Percentiles rank a stretch among this genome's conserved stretches.
These are phyloP conservation scores for Pheosia gnoma DNA, from an alignment of 2,888 invertebrate species.

Conservation along the genomic window DNA sequence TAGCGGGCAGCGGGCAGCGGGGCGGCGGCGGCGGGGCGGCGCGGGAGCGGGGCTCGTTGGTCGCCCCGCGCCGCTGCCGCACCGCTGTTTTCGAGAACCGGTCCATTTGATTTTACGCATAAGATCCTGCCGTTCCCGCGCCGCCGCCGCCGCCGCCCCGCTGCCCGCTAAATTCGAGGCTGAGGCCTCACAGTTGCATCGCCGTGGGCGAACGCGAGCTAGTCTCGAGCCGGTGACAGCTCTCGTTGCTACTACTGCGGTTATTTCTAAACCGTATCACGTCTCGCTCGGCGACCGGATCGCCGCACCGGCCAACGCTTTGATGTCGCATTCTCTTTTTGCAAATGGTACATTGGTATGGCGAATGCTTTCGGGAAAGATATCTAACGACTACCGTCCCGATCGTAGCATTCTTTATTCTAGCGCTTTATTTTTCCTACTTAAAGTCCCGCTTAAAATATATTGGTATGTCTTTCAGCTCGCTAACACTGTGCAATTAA, in stretches of 20 bases:
- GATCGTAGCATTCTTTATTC: slow-evolving; percentile 50
- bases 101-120: no score
- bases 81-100: no score
- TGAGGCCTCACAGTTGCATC: slow-evolving; percentile 51
- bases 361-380: slow-evolving; percentile 78
- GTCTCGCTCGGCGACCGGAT: slow-evolving; percentile 68
- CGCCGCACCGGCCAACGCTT: slow-evolving; percentile 67
- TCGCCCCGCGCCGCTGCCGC: no score
- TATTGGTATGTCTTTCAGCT: slow-evolving; percentile 14
- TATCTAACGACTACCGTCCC: slow-evolving; percentile 56
- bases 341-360: slow-evolving; percentile 74
- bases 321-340: slow-evolving; percentile 82
- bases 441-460: slow-evolving; percentile 14
- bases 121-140: no score
- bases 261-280: slow-evolving; percentile 80
- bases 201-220: slow-evolving; percentile 63
- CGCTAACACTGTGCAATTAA: slow-evolving; percentile 6
- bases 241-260: slow-evolving; percentile 53
- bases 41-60: no score
- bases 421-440: slow-evolving; percentile 45
- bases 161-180: no score
- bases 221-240: slow-evolving; percentile 62
- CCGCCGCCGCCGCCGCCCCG: no score
- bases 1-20: no score
- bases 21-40: no score